phyloP scores from a whole-genome alignment of 2,888 invertebrate species.

The Leistus spinibarbis region DNA sequence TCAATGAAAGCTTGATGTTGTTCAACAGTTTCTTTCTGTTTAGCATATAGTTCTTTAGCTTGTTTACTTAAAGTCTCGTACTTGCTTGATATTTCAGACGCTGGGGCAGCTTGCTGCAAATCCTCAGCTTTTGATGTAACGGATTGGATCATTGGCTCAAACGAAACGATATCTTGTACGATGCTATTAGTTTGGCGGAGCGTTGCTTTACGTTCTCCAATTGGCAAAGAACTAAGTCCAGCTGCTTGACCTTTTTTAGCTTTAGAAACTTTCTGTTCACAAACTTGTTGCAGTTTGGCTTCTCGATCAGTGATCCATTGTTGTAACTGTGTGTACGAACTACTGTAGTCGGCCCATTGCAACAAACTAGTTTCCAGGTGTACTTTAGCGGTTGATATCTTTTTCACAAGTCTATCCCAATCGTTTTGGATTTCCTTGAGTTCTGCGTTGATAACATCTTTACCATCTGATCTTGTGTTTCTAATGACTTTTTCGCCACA shows the following conservation, averaged over 20 bases:
- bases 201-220: constrained; percentile 87
- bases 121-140: constrained; percentile 93
- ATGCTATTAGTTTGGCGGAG: constrained; percentile 91
- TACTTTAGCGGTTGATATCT: constrained; percentile 90
- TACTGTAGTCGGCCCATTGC: constrained; percentile 96
- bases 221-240: constrained; percentile 77
- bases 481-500: constrained; percentile 88
- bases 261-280: constrained; percentile 81
- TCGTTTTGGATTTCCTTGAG: constrained; percentile 89
- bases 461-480: constrained; percentile 87
- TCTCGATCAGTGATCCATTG: constrained; percentile 95
- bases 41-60: constrained; percentile 87
- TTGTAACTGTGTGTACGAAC: constrained; percentile 88
- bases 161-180: constrained; percentile 94
- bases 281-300: constrained; percentile 88
- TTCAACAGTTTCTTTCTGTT: constrained; percentile 87
- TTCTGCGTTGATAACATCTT: constrained; percentile 84
- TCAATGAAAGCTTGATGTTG: constrained; percentile 92
- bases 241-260: constrained; percentile 76
- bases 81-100: constrained; percentile 89
- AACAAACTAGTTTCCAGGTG: constrained; percentile 87
- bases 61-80: constrained; percentile 89
- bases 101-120: constrained; percentile 87
- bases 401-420: constrained; percentile 90
- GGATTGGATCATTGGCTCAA: constrained; percentile 96